These are phyloP conservation scores for Choristoneura fumiferana DNA, from an alignment of 1,140 invertebrate genomes.

Conservation along the genomic window DNA sequence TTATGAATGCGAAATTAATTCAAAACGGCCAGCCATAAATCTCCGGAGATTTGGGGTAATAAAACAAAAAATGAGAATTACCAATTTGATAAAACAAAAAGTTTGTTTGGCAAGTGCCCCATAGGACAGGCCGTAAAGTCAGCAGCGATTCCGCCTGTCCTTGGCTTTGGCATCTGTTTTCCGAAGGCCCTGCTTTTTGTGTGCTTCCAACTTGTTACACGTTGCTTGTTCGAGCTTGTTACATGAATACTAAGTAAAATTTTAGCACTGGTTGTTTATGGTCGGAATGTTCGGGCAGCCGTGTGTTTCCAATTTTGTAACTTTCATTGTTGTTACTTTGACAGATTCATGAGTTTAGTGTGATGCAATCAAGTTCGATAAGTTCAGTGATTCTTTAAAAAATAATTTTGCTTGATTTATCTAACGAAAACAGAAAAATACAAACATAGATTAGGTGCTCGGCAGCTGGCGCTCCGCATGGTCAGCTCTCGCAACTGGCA, in stretches of 20 bases:
- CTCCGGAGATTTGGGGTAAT: constrained; percentile 57
- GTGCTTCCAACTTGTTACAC: constrained; percentile 43
- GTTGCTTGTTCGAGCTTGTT: constrained; percentile 17
- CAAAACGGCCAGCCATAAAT: constrained; percentile 68
- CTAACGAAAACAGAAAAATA: no score
- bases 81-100: constrained; percentile 73
- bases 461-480: no score
- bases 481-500: no score
- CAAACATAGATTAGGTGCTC: no score
- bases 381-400: no score
- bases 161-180: constrained; percentile 27
- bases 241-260: neutral
- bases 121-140: constrained; percentile 37
- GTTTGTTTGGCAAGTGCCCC: constrained; percentile 61
- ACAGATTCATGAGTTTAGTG: no score
- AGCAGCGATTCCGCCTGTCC: constrained; percentile 24
- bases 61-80: constrained; percentile 72
- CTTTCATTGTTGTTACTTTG: no score
- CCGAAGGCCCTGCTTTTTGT: constrained; percentile 39
- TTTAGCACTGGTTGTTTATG: no score
- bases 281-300: no score
- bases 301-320: no score
- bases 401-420: no score
- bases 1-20: constrained; percentile 75
- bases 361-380: no score